A percentile compares a stretch with the other conserved stretches of the same genome.
Evolutionary conservation across 30 jellyfish, hydroid and myxozoan species (phyloP).

Genomic region (Aurelia sp.): DNA sequence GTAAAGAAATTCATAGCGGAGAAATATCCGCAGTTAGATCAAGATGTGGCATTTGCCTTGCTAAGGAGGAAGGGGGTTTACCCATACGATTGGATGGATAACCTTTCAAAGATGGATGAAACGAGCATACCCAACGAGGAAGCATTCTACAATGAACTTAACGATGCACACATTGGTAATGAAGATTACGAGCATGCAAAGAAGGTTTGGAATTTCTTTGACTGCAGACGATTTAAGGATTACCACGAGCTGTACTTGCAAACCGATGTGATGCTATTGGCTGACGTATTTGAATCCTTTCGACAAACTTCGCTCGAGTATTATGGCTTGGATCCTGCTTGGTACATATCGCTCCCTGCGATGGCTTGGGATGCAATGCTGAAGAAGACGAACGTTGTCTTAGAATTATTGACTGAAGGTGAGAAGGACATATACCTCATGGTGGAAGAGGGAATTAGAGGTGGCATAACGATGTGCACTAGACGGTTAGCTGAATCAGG

Average conservation of each 20-base stretch:
- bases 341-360: slow-evolving; percentile 60
- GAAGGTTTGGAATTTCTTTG: slow-evolving; percentile 21
- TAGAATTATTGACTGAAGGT: neutral
- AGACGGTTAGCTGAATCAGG: neutral
- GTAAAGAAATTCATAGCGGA: neutral
- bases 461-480: neutral
- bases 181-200: slow-evolving; percentile 37
- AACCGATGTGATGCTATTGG: slow-evolving; percentile 39
- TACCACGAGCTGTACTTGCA: slow-evolving; percentile 41
- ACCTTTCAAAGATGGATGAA: neutral
- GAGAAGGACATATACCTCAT: neutral
- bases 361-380: slow-evolving; percentile 29
- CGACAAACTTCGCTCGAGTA: slow-evolving; percentile 12
- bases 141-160: neutral
- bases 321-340: slow-evolving; percentile 62
- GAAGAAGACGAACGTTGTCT: neutral
- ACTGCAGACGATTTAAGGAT: neutral
- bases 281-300: slow-evolving; percentile 59
- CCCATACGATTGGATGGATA: slow-evolving; percentile 66
- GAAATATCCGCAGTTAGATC: neutral
- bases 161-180: neutral
- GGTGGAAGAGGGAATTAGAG: neutral
- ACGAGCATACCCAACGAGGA: neutral
- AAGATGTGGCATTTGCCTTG: neutral
- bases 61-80: slow-evolving; percentile 64